These are phyloP conservation scores for Pangasius djambal DNA, from an alignment of 2,797 vertebrate species.

Conservation along the genomic window DNA sequence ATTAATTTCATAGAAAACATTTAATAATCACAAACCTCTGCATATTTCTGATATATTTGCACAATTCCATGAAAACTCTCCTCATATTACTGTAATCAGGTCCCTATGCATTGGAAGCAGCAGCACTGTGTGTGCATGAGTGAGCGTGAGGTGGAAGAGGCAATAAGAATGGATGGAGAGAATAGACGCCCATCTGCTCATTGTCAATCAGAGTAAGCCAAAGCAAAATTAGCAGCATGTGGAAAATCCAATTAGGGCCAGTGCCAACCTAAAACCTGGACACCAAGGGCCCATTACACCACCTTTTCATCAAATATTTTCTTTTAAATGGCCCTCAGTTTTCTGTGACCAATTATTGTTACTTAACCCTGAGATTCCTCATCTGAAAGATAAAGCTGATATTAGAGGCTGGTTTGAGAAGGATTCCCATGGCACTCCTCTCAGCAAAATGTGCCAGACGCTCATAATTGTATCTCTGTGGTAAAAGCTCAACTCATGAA, in stretches of 20 bases:
- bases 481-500: slow-evolving; percentile 26
- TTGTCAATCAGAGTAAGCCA: slow-evolving; percentile 54
- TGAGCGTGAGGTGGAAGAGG: slow-evolving; percentile 36
- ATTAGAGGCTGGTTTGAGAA: slow-evolving; percentile 28
- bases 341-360: slow-evolving; percentile 53
- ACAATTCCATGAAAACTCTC: background rate
- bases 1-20: background rate
- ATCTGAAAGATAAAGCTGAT: slow-evolving; percentile 31
- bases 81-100: background rate
- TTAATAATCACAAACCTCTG: background rate
- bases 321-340: slow-evolving; percentile 35
- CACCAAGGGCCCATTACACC: slow-evolving; percentile 44
- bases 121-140: slow-evolving; percentile 4
- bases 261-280: slow-evolving; percentile 48
- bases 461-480: slow-evolving; percentile 28
- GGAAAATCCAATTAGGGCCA: slow-evolving; percentile 59
- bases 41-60: background rate
- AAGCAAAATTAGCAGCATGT: slow-evolving; percentile 59
- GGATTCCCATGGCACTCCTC: slow-evolving; percentile 11
- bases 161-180: slow-evolving; percentile 40
- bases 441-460: slow-evolving; percentile 28
- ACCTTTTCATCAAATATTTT: slow-evolving; percentile 41
- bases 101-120: background rate
- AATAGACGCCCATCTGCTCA: slow-evolving; percentile 53
- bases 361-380: slow-evolving; percentile 54